Conservation (phyloP, 2,797 vertebrate species). For the Clangula hyemalis region DNA sequence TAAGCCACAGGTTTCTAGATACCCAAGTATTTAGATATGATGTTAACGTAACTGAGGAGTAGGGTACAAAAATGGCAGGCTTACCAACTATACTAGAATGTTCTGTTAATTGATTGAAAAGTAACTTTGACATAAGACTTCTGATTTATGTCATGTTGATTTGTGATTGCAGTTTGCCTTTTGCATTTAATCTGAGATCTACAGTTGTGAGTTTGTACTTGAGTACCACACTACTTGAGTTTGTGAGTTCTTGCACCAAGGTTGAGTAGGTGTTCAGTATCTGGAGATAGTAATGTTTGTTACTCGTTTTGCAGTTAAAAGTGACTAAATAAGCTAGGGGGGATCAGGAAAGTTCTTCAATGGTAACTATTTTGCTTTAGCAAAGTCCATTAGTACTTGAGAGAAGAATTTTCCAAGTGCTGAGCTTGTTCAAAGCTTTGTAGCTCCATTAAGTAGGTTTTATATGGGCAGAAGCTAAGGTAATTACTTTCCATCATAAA, state of each 20-base stretch:
- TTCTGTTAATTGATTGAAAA: constrained; percentile 17
- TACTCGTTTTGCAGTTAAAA: constrained; percentile 10
- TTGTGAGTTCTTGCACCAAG: not conserved
- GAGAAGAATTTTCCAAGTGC: not conserved
- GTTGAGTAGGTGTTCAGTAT: not conserved
- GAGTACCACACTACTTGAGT: not conserved
- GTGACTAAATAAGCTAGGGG: not conserved
- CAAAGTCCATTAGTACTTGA: not conserved
- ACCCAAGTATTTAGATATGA: not conserved
- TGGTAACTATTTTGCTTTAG: not conserved
- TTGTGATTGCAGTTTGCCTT: not conserved
- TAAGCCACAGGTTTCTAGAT: not conserved
- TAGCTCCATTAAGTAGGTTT: not conserved
- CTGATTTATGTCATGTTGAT: not conserved
- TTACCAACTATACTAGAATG: not conserved
- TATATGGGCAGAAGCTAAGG: not conserved
- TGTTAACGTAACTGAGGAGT: not conserved
- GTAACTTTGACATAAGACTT: constrained; percentile 6
- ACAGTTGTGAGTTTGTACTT: not conserved
- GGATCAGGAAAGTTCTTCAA: not conserved
- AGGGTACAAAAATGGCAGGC: not conserved
- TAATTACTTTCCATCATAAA: constrained; percentile 36
- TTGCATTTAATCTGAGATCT: not conserved
- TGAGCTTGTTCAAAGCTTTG: not conserved
- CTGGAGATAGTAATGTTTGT: not conserved